Evolutionary conservation across 2,113 vertebrate genomes (phyloP), one percentile per base, ranked within the genome.

Genomic region (Odobenus rosmarus): DNA sequence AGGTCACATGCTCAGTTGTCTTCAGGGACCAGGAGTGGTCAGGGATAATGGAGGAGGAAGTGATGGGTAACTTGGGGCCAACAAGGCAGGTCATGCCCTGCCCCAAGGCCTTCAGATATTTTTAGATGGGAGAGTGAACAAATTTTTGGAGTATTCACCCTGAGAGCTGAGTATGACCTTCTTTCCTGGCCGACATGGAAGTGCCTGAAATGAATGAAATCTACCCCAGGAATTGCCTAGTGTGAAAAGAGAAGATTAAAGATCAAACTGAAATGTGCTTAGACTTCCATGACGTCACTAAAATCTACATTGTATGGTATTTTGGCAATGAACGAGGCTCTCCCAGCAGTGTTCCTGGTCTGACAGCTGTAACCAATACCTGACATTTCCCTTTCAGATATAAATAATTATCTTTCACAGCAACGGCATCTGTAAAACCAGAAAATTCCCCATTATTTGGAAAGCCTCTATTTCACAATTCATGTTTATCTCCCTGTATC

Each of bases 391-490:
- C 71, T 93, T 86, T 61, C 28, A 26, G 77, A 67, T 80, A 59
- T 62, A 88, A 92, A 90, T 80, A 82, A 83, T 93, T 93, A 71
- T 83, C 77, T 91, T 94, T 85, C 85, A 90, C 46, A 87, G 59
- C 49, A 59, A 67, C 4, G 19, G 18, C 51, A 67, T n/a, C 13
- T 36, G 16, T 28, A 94, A 59, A 91, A 64, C 5, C 31, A 87
- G 90, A 77, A 95, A 19, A 49, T 28, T 26, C 67, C 21, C 69
- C 2, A 1, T 85, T 82, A 57, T 85, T 82, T 77, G 64, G 83
- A 82, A 87, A 81, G 26, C 55, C n/a, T 76, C n/a, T 85, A 1
- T n/a, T 59, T 94, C 51, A 76, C 13, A 64, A 59, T 90, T 84
- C 26, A 6, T 82, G 71, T 19, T 69, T 93, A 24, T 72, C 57